Base-by-base conservation (phyloP, 2,888 invertebrate species). In the Pristionchus arcanus region DNA sequence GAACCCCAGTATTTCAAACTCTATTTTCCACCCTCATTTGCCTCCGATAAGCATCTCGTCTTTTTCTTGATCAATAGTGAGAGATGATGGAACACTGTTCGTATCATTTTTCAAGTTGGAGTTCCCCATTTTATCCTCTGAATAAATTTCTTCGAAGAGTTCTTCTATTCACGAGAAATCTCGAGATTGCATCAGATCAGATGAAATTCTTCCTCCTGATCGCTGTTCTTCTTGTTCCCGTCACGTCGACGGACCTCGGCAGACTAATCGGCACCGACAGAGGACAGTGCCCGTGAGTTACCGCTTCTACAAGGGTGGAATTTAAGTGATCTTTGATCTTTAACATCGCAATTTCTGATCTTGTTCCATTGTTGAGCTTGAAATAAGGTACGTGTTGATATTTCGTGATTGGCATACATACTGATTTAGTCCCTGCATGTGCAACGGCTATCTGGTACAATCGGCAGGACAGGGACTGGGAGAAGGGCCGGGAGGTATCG, bases 361-460 rank as follows among this genome's bases (percentile, higher is more conserved):
- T 42, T 42, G 42, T 9, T 42, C 42, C 9, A 42, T 42, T 42
- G 42, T 42, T 42, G 3, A 42, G 42, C 42, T 42, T 9, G 42
- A 42, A 9, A 42, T 42, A 42, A 9, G 42, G n/a, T n/a, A n/a
- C n/a, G n/a, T 5, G 42, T 42, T 42, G 42, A 42, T 9, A 2
- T 13, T 2, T 55, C 15, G 15, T 19, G 19, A 15, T 55, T 55
- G 16, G 4, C 55, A 68, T 34, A 34, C 37, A 37, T 42, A 31
- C 28, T 21, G 9, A 11, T 77, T 83, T 21, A 83, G 83, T 19
- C 83, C 83, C 11, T 83, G 83, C 83, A 53, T 83, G 53, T 83
- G 83, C 53, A 34, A 83, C 21, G 37, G 16, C 2, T n/a, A 15
- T 34, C 68, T 74, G 19, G 15, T 21, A 4, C 74, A 74, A 37